Evolutionary conservation across 2,113 vertebrate species (phyloP).

Genomic region (Pomatostomus ruficeps): DNA sequence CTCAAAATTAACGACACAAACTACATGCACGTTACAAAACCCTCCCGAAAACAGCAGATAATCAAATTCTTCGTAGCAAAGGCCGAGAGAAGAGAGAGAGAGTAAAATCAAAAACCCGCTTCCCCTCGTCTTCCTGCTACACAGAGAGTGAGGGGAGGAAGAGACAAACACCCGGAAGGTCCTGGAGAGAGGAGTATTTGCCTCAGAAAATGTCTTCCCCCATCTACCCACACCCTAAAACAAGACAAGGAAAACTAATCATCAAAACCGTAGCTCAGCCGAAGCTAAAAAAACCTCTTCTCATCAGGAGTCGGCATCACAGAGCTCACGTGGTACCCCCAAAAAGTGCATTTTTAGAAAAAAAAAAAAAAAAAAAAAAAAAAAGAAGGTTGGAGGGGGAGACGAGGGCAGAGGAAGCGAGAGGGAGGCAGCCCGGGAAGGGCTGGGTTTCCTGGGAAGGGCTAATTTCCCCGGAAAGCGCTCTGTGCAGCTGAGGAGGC

Average conservation of each 20-base stretch:
- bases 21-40: not conserved
- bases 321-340: conserved; percentile 18
- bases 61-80: not conserved
- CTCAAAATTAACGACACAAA: not conserved
- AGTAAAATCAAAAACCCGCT: not conserved
- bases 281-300: not conserved
- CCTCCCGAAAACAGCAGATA: not conserved
- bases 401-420: not conserved
- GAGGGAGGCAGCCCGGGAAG: not conserved
- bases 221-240: not conserved
- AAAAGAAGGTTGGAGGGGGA: not conserved
- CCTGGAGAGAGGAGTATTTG: conserved; percentile 30
- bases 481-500: conserved; percentile 80
- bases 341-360: conserved; percentile 47
- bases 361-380: not conserved
- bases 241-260: not conserved
- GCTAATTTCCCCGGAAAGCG: conserved; percentile 78
- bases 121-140: not conserved
- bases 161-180: not conserved
- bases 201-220: conserved; percentile 17
- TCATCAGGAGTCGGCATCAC: not conserved
- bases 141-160: not conserved
- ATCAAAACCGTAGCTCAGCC: not conserved
- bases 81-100: not conserved
- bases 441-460: conserved; percentile 63